Evolutionary conservation across 2,888 invertebrate species (phyloP).

Genomic region (Sipha maydis): DNA sequence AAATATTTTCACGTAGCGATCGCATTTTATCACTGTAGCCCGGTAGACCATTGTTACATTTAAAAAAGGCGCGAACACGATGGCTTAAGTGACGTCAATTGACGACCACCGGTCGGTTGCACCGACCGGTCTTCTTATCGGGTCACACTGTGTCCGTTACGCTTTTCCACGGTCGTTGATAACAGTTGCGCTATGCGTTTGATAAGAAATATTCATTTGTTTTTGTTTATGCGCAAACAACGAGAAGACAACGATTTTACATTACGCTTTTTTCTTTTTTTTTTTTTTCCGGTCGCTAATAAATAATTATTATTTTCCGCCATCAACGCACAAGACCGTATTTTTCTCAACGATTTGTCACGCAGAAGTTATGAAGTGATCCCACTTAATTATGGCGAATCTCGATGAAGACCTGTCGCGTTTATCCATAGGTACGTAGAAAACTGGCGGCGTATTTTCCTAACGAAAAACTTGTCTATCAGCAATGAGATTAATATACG

Average conservation of each 20-base stretch:
- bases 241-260: slow-evolving; percentile 6
- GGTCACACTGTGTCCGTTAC: slow-evolving; percentile 32
- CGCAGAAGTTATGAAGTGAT: slow-evolving; percentile 34
- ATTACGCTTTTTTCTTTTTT: neutral
- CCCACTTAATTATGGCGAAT: slow-evolving; percentile 36
- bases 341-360: neutral
- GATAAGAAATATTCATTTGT: slow-evolving; percentile 56
- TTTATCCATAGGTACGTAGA: slow-evolving; percentile 46
- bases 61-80: neutral
- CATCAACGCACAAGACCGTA: neutral
- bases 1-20: too few relatives aligned
- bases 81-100: too few relatives aligned
- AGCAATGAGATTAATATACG: neutral
- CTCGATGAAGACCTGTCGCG: slow-evolving; percentile 52
- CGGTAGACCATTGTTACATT: too few relatives aligned
- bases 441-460: neutral
- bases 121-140: neutral
- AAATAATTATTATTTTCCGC: neutral
- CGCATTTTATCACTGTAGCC: too few relatives aligned
- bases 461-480: neutral
- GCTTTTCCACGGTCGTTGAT: slow-evolving; percentile 50
- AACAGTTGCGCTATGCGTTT: slow-evolving; percentile 23
- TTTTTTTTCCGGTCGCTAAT: neutral
- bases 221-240: slow-evolving; percentile 62
- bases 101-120: too few relatives aligned